Base-by-base conservation (phyloP, 2,888 invertebrate species). In the Reticulitermes lucifugus region DNA sequence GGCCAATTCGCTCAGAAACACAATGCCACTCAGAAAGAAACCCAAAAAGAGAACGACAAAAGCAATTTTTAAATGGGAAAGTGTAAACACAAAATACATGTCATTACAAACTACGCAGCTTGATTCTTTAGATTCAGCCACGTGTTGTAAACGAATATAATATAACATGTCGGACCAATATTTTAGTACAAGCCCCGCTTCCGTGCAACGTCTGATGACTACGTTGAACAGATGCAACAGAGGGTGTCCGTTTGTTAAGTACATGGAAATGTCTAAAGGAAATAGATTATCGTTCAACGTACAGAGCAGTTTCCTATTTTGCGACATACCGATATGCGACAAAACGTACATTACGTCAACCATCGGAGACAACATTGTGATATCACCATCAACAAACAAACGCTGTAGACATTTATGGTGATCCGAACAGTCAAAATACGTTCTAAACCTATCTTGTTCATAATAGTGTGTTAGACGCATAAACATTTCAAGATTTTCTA, bases 41-140 rank as follows among this genome's bases (percentile, higher is more conserved):
- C 77, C 77, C 21, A 46, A n/a, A 7, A 43, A 10, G 46, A 77
- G 77, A 18, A 77, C 41, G 18, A 41, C 14, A n/a, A 77, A 77
- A 46, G 41, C 14, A 41, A 21, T 9, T 25, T 12, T 21, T 22
- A 77, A 22, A n/a, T 77, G 77, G 41, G 77, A 77, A n/a, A 77
- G 46, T 10, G 77, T 51, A 25, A 77, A 77, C 22, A 77, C 77
- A n/a, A 77, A 77, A n/a, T 77, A 77, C 46, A 77, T 43, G n/a
- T 51, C 77, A 21, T n/a, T 43, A 9, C n/a, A 35, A 10, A 41
- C 41, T 22, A 46, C 43, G 22, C n/a, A 65, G 9, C 65, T n/a
- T 25, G n/a, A 25, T 25, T 6, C 25, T 65, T 65, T 77, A 77
- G 12, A 18, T 7, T 41, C 41, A 6, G 10, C 35, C 41, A 73